These are phyloP conservation scores for Cyclargus thomasi DNA, from an alignment of 1,140 invertebrate species.

Conservation along the genomic window DNA sequence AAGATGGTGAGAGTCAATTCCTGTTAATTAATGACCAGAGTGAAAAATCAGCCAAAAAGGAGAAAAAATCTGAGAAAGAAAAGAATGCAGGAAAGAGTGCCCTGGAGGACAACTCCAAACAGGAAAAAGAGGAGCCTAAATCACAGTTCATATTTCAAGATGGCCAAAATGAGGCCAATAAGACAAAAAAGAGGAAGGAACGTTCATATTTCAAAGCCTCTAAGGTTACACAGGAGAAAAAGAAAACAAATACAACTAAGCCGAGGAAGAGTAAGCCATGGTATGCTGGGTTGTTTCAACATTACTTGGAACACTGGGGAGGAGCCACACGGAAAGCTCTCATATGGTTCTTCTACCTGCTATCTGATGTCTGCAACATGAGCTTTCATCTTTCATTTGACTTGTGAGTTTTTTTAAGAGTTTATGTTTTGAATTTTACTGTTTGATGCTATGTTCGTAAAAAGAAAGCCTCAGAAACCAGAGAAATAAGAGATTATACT, in stretches of 20 bases:
- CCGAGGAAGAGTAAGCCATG: conserved; percentile 63
- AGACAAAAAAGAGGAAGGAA: conserved; percentile 68
- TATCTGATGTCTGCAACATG: conserved; percentile 86
- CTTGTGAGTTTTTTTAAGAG: conserved; percentile 77
- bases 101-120: conserved; percentile 41
- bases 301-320: conserved; percentile 80
- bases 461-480: too few species aligned
- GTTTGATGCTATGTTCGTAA: too few species aligned
- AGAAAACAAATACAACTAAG: conserved; percentile 59
- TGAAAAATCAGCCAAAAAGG: conserved; percentile 56
- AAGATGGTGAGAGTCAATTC: conserved; percentile 62
- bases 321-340: conserved; percentile 80
- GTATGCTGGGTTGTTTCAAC: conserved; percentile 72
- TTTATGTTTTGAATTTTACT: background rate
- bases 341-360: conserved; percentile 84
- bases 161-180: conserved; percentile 46
- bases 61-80: conserved; percentile 49
- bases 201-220: conserved; percentile 65
- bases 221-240: conserved; percentile 68
- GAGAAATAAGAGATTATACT: too few species aligned
- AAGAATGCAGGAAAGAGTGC: conserved; percentile 48
- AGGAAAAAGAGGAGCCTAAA: conserved; percentile 46
- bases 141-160: conserved; percentile 58
- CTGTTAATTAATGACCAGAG: conserved; percentile 58
- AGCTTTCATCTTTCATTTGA: conserved; percentile 85